These are phyloP conservation scores for Tapirus terrestris DNA, from an alignment of 2,113 vertebrate species.

Conservation along the genomic window DNA sequence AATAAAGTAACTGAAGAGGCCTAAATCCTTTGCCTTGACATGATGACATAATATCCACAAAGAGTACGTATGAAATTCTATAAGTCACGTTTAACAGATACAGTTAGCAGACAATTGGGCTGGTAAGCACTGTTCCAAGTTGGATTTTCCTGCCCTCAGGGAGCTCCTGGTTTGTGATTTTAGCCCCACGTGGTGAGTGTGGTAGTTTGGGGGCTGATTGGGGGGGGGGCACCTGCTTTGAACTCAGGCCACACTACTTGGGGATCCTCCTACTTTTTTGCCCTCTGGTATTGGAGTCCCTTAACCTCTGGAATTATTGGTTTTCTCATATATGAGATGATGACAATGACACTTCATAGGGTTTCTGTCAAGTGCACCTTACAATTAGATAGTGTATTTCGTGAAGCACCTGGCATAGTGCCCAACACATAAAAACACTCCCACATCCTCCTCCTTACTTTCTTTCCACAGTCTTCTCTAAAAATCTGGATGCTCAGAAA, in stretches of 20 bases:
- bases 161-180: neutral
- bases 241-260: neutral
- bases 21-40: neutral
- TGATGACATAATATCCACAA: neutral
- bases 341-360: neutral
- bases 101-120: neutral
- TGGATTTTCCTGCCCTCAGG: neutral
- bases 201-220: neutral
- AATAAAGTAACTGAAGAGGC: neutral
- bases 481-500: neutral
- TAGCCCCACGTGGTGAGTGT: no score
- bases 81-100: neutral
- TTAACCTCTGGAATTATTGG: neutral
- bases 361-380: neutral
- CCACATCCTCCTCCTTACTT: neutral
- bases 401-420: neutral
- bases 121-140: fast-evolving
- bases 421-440: neutral
- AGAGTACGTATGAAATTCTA: neutral
- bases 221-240: neutral
- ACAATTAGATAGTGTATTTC: neutral
- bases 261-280: neutral
- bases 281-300: neutral
- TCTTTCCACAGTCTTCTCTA: neutral
- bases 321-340: neutral